These are phyloP conservation scores for Halichoeres trimaculatus DNA, from an alignment of 2,113 vertebrate genomes.

Conservation along the genomic window DNA sequence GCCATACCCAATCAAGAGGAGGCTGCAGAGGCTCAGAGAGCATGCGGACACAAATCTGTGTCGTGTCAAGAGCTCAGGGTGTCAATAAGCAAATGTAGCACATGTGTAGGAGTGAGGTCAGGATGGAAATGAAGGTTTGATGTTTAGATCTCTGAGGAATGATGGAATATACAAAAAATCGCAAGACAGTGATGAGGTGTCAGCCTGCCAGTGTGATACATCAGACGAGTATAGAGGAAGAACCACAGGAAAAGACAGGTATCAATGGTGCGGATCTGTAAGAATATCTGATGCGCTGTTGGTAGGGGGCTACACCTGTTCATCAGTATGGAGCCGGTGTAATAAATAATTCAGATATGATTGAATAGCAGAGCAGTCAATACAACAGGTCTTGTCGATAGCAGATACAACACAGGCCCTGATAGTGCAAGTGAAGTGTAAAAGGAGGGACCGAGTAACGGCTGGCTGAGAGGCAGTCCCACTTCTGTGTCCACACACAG, in stretches of 20 bases:
- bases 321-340: constrained; percentile 41
- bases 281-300: constrained; percentile 57
- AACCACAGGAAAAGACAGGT: constrained; percentile 12
- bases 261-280: constrained; percentile 24
- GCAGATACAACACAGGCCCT: constrained; percentile 26
- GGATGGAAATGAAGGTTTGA: constrained; percentile 15
- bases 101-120: constrained; percentile 13
- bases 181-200: constrained; percentile 28
- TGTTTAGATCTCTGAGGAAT: constrained; percentile 28
- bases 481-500: constrained; percentile 33
- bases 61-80: constrained; percentile 33
- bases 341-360: constrained; percentile 71
- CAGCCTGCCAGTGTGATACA: constrained; percentile 24
- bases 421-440: constrained; percentile 16
- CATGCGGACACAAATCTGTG: constrained; percentile 29
- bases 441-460: constrained; percentile 7
- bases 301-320: constrained; percentile 45
- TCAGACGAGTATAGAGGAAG: constrained; percentile 4
- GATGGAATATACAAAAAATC: constrained; percentile 11
- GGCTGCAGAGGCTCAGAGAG: constrained; percentile 3
- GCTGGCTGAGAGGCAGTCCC: constrained; percentile 18
- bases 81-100: constrained; percentile 42
- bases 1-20: constrained; percentile 7
- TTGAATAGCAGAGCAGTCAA: constrained; percentile 58
- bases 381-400: constrained; percentile 53